Evolutionary conservation across 2,113 vertebrate genomes (phyloP), one percentile per base, ranked within the genome.

Genomic region (Nothocercus julius): DNA sequence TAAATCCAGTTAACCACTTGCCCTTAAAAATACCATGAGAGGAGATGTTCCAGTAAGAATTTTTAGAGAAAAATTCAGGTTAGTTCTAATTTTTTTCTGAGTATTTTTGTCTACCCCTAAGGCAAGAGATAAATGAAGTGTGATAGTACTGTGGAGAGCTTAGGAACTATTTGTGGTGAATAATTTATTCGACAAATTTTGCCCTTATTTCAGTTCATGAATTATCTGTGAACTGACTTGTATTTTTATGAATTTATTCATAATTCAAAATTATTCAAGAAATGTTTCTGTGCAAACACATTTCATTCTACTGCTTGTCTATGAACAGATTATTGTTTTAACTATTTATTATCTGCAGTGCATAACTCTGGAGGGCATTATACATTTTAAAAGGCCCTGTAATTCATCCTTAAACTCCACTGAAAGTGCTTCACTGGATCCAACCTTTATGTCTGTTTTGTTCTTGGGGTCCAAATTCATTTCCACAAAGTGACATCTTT

Each of bases 101-200:
- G 93, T 95, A 95, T 96, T 96, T 97, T 96, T 94, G 93, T 94
- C 94, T 93, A 89, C 90, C 93, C 92, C 94, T 96, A 96, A 96
- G 96, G 96, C 96, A 87, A 92, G 92, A 97, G 96, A 97, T 87
- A 96, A 97, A 96, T 96, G 96, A 93, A 94, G 93, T 95, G 86
- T 94, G 90, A 97, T 92, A 96, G 81, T 85, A 90, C 94, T 96
- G 94, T 89, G 90, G 95, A 95, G 94, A 96, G 88, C 93, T 96
- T 93, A 92, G 92, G 95, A 97, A 93, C 96, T 95, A 97, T 96
- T 97, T 94, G 95, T 34, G 53, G 83, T 96, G 93, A 97, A 97
- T 97, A 96, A 97, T 97, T 96, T 93, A 96, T 96, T 95, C 74
- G 81, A 96, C 83, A 97, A 97, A 97, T 97, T 97, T 96, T 96